Evolutionary conservation across 2,888 invertebrate genomes (phyloP), one percentile per base, ranked within the genome.

Genomic region (Carabus problematicus): DNA sequence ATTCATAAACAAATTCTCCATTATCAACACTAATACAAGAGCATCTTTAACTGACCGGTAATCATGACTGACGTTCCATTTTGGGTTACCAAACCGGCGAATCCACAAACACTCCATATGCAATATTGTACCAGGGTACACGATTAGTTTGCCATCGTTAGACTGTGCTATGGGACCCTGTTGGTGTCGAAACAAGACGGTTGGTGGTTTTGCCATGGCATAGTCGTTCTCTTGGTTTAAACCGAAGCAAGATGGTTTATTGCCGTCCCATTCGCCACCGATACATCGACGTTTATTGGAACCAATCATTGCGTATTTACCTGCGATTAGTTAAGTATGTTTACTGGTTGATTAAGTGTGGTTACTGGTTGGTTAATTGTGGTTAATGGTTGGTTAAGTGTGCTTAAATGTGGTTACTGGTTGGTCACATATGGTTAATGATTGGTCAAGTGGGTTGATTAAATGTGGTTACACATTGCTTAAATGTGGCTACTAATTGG

Each of bases 41-140:
- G 2, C 29, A 29, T 6, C 29, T 83, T 43, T 81, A 83, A 12
- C 80, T 80, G 1, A 83, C 83, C 89, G 88, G 79, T 87, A 86
- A 74, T 86, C 84, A 74, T 88, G 89, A 58, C 89, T 90, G 74
- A 90, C 86, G 71, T 89, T 91, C 94, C 94, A 94, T 79, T 91
- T 92, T 0, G 94, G 94, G 75, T 91, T 90, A 0, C 94, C 94
- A 78, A 93, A 93, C 69, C 93, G 85, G 71, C 93, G 83, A 83
- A 93, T 92, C 93, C 94, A 94, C 8, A 94, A 84, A 74, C 94
- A 94, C 79, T 94, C 94, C 91, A 94, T 92, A 77, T 94, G 94
- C 41, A 94, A 83, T 12, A 91, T 90, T 0, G 93, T 91, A 0
- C 94, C 94, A 0, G 94, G 94, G 80, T 93, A 94, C 0, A 94